Base-by-base conservation (phyloP, 2,888 invertebrate genomes). In the Cataglyphis rosenhaueri region DNA sequence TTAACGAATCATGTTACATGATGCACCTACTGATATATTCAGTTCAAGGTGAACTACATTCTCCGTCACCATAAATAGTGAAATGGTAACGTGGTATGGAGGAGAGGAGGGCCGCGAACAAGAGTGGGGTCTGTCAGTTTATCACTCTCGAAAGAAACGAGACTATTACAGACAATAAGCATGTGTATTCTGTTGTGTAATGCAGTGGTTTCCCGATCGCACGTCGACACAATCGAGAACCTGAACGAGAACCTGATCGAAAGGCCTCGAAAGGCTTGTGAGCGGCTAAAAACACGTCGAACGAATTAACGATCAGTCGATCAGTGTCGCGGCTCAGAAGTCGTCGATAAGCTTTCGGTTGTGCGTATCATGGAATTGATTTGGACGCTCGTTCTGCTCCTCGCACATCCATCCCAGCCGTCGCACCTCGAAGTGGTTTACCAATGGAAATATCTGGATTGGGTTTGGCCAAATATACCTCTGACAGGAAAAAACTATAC, bases 391-490 rank as follows among this genome's bases (percentile, higher is more conserved):
- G 55, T 87, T 57, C 65, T 89, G 25, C 21, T 84, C n/a, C 55
- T 61, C 8, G 29, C 83, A 44, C 61, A 44, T 15, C 79, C 83
- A 12, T 85, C 84, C 5, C 82, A 44, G 48, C 87, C 87, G 29
- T 68, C 82, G 10, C 86, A 86, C 0, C 86, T 94, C 25, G 87
- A 92, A 59, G 91, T 94, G 32, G 90, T 83, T 3, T 92, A 88
- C 66, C 92, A 93, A 81, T 94, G 94, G 94, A 93, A 92, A 66
- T 93, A 90, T 85, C 70, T 94, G 66, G 93, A 94, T 79, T 94
- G 94, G 94, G 87, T 90, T 18, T 87, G 88, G 85, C 94, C 94
- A n/a, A 91, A 84, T 44, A 91, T 93, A 29, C 86, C 84, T 29
- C 76, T 91, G 64, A 90, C 93, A 4, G 90, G 88, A n/a, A 93